phyloP scores from a whole-genome alignment of 1,140 invertebrate genomes.

The Zophobas morio region DNA sequence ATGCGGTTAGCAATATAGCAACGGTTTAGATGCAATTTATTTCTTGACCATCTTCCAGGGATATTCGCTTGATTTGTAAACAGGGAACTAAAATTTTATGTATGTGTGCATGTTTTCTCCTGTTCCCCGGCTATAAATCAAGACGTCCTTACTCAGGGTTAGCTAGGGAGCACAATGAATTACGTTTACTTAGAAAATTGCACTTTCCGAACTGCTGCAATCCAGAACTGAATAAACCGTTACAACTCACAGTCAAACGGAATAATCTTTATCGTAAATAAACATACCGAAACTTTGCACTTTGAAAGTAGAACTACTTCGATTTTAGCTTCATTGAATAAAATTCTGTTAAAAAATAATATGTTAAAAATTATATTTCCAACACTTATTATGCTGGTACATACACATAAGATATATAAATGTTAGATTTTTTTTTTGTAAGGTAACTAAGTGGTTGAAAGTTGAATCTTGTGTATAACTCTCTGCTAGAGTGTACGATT shows the following conservation, averaged over 20 bases:
- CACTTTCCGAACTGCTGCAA: not conserved
- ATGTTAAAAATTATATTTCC: too few relatives aligned
- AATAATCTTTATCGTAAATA: not conserved
- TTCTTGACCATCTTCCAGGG: not conserved
- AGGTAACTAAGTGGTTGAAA: too few relatives aligned
- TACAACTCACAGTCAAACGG: not conserved
- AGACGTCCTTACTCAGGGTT: not conserved
- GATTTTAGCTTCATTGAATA: too few relatives aligned
- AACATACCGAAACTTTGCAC: not conserved
- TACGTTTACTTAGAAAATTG: slow-evolving; percentile 41
- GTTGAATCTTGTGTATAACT: too few relatives aligned
- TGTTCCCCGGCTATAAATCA: slow-evolving; percentile 5
- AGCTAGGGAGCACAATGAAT: slow-evolving; percentile 19
- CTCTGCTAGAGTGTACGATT: too few relatives aligned
- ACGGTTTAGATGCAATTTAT: not conserved
- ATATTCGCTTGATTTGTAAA: slow-evolving; percentile 15
- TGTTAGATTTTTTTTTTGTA: too few relatives aligned
- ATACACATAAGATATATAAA: too few relatives aligned
- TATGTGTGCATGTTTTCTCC: slow-evolving; percentile 14
- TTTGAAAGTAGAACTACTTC: not conserved
- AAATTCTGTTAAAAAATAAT: too few relatives aligned
- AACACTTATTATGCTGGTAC: too few relatives aligned
- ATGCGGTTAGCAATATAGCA: not conserved
- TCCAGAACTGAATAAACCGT: slow-evolving; percentile 1
- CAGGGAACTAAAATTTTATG: slow-evolving; percentile 13